phyloP scores from a whole-genome alignment of 2,888 invertebrate genomes.

The Autographa pulchrina region DNA sequence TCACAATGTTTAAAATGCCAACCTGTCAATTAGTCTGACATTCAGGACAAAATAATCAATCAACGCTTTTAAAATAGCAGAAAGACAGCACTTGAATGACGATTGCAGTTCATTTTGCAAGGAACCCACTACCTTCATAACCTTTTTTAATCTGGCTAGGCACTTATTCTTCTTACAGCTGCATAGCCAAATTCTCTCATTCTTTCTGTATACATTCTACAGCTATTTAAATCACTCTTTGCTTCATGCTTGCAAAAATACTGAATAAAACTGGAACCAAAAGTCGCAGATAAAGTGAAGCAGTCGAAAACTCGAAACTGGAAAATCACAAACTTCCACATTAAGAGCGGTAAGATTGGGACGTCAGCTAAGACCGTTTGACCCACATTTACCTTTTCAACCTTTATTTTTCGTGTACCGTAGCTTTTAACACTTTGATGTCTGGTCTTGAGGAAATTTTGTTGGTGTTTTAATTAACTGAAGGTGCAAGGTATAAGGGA shows the following conservation, averaged over 20 bases:
- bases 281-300: background rate
- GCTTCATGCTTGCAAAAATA: background rate
- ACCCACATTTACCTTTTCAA: background rate
- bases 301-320: background rate
- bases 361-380: background rate
- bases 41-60: constrained; percentile 2
- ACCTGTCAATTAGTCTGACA: background rate
- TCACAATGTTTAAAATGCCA: background rate
- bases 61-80: background rate
- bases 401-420: background rate
- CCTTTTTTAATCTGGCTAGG: too few species aligned
- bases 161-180: too few species aligned
- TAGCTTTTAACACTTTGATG: too few species aligned
- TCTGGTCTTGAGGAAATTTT: background rate
- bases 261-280: background rate
- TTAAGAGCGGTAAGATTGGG: background rate
- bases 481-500: too few species aligned
- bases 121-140: background rate
- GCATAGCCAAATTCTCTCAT: background rate
- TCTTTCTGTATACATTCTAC: background rate
- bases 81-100: background rate
- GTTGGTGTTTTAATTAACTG: too few species aligned
- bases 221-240: too few species aligned
- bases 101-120: background rate
- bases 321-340: background rate